These are phyloP conservation scores for Falco rusticolus DNA, from an alignment of 2,797 vertebrate genomes.

Conservation along the genomic window DNA sequence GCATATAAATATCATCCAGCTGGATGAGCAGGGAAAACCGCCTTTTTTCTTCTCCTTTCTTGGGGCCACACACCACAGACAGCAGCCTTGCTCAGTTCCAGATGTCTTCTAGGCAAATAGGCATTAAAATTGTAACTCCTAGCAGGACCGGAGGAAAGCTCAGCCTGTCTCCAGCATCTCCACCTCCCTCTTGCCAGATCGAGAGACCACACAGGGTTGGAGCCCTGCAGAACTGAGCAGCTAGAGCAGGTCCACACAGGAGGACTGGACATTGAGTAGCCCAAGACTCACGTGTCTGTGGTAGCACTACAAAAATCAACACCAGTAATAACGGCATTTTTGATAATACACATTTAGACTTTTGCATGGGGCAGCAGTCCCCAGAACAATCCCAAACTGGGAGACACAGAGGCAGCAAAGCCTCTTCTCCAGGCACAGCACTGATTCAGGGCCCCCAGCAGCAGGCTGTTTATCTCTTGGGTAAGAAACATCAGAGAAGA, in stretches of 20 bases:
- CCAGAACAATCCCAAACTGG: background rate
- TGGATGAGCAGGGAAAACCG: background rate
- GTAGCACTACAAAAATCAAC: background rate
- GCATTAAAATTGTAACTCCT: background rate
- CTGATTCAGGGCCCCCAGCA: background rate
- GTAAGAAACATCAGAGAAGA: background rate
- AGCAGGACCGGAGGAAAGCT: background rate
- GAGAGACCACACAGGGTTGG: background rate
- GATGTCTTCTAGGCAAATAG: background rate
- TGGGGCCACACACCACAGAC: background rate
- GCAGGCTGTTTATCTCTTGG: background rate
- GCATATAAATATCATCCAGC: too few species aligned
- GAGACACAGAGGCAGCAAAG: background rate
- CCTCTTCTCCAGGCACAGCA: background rate
- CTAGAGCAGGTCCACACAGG: background rate
- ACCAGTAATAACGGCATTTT: background rate
- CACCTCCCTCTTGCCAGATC: background rate
- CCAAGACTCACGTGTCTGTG: background rate
- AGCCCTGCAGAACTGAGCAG: background rate
- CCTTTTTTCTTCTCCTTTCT: background rate
- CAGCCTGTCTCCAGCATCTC: background rate
- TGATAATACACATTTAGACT: background rate
- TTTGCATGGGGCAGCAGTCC: background rate
- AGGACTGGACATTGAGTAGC: fast-evolving
- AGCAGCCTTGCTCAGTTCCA: background rate